Evolutionary conservation across 1,140 invertebrate species (phyloP), one percentile per base, ranked within the genome.

Genomic region (Brachionus plicatilis): DNA sequence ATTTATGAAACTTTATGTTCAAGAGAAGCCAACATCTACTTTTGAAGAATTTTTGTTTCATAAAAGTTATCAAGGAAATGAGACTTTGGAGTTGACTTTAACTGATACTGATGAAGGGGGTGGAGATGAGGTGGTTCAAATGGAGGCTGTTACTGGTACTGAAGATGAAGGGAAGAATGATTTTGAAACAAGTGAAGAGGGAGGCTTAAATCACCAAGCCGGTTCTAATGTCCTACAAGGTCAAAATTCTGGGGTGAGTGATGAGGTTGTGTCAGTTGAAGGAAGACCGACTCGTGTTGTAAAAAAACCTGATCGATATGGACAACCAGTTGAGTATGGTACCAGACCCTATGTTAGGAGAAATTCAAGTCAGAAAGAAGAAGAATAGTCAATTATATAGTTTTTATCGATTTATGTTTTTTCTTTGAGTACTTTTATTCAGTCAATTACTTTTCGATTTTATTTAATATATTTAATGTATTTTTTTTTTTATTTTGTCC

Each of bases 1-100:
- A 37, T 68, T 68, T 68, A 68, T 68, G 65, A 68, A 68, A 68
- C 29, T 68, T 27, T 68, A 68, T 33, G 29, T 68, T 68, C 65
- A 68, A 68, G 24, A 27, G 29, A 68, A 27, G 29, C 65, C 65
- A 68, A 37, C 24, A 68, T 68, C 29, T 68, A 68, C 29, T 37
- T 68, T 68, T 68, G 65, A 68, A 33, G 65, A 68, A 33, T 68
- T 68, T 68, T 68, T 68, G 29, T 68, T 68, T 68, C 14, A 37
- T 68, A 37, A 37, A 68, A 68, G 17, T 65, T 24, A 27, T 65
- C 56, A 65, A 27, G 24, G 17, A 65, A 27, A 27, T 24, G 24
- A 24, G 56, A 27, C 56, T 24, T 24, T 20, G 17, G 56, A 24
- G 3, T 65, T 27, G 24, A 65, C 17, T n/a, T 24, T 24, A 24